A percentile compares a stretch with the other conserved stretches of the same genome.
Evolutionary conservation across 2,113 vertebrate species (phyloP).

Genomic region (Grus americana): DNA sequence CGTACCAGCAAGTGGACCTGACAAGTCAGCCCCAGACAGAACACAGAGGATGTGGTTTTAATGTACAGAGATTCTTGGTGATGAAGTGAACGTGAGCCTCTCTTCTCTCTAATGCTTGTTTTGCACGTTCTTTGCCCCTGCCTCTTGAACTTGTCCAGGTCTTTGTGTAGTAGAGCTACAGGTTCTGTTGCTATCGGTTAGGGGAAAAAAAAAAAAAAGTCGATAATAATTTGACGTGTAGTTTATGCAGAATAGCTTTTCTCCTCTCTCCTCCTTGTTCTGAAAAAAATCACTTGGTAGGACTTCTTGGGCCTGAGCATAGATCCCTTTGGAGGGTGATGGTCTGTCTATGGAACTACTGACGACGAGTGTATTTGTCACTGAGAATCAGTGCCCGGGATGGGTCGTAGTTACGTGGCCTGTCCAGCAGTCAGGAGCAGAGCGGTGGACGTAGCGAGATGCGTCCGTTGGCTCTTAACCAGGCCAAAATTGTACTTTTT

Average conservation of each 20-base stretch:
- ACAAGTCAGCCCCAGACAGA: not conserved
- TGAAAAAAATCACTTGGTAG: not conserved
- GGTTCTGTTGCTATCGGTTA: not conserved
- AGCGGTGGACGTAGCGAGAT: too few relatives aligned
- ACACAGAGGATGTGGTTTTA: not conserved
- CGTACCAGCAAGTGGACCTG: not conserved
- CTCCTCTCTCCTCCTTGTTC: not conserved
- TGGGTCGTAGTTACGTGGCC: not conserved
- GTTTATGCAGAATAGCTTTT: not conserved
- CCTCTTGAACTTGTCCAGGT: not conserved
- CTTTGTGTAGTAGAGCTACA: not conserved
- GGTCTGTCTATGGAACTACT: not conserved
- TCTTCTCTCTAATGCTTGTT: not conserved
- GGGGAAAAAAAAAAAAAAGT: not conserved
- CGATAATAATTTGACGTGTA: rapidly evolving
- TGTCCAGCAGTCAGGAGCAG: not conserved
- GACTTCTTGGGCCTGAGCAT: not conserved
- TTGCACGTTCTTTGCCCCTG: not conserved
- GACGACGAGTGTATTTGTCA: not conserved
- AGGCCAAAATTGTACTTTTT: not conserved
- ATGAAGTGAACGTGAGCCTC: not conserved
- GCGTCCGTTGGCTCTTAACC: not conserved
- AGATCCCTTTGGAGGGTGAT: not conserved
- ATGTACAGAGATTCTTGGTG: not conserved
- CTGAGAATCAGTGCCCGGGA: not conserved